These are phyloP conservation scores for Amblyornis subalaris DNA, from an alignment of 2,113 vertebrate species.

Conservation along the genomic window DNA sequence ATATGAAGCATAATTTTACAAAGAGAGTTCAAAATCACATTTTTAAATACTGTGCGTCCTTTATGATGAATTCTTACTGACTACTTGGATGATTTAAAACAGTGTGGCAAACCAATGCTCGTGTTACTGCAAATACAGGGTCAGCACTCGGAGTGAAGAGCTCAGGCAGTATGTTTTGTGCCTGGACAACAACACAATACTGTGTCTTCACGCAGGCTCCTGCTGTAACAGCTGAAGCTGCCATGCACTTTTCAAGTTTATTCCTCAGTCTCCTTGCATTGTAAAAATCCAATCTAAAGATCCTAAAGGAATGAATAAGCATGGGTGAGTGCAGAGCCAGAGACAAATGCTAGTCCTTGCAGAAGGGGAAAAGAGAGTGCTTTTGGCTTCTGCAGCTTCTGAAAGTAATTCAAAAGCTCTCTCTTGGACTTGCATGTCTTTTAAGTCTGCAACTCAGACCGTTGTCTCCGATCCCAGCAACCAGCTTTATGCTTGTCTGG, in stretches of 20 bases:
- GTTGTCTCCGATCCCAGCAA: constrained; percentile 9
- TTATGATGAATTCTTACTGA: background rate
- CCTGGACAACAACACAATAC: background rate
- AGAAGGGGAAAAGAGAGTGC: background rate
- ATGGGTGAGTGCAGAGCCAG: background rate
- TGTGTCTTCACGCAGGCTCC: background rate
- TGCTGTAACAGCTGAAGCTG: background rate
- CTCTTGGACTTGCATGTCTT: background rate
- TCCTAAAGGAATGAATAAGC: background rate
- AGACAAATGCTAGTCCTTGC: background rate
- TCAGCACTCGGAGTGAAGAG: background rate
- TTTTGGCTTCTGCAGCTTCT: background rate
- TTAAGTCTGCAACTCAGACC: background rate
- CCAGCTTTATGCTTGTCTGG: background rate
- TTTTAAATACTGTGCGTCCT: background rate
- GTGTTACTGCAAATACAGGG: background rate
- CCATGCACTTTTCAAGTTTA: background rate
- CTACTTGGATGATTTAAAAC: background rate
- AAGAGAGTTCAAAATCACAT: background rate
- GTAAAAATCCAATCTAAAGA: background rate
- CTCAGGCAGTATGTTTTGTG: background rate
- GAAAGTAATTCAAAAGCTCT: background rate
- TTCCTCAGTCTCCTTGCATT: background rate
- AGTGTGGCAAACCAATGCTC: background rate
- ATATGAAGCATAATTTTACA: background rate